Evolutionary conservation across 2,888 invertebrate genomes (phyloP).

Genomic region (Rhynchonema sp.): DNA sequence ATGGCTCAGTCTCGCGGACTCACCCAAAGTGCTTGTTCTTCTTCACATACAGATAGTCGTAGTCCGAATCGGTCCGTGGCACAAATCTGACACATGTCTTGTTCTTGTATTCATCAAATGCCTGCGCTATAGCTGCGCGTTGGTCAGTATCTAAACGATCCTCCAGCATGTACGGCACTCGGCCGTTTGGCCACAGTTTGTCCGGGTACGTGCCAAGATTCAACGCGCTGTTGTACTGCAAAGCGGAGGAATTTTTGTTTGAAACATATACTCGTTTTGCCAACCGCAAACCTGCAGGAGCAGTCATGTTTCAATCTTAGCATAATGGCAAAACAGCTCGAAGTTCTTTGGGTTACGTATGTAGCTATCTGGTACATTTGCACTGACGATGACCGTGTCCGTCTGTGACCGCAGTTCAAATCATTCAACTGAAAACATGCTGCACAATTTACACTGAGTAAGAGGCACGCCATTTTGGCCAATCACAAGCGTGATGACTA

Average conservation of each 20-base stretch:
- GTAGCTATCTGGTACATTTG: too few relatives aligned
- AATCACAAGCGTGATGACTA: too few relatives aligned
- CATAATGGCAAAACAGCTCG: too few relatives aligned
- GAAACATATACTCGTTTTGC: not conserved
- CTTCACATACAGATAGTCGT: conserved; percentile 41
- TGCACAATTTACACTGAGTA: not conserved
- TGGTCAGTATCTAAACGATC: conserved; percentile 24
- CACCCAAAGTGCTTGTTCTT: conserved; percentile 32
- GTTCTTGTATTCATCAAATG: conserved; percentile 42
- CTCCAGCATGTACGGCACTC: conserved; percentile 25
- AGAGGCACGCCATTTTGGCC: too few relatives aligned
- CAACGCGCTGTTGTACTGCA: conserved; percentile 24
- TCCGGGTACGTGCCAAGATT: conserved; percentile 26
- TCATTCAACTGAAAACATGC: not conserved
- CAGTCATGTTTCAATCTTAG: not conserved
- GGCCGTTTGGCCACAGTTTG: conserved; percentile 22
- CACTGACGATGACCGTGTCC: too few relatives aligned
- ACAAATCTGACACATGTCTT: conserved; percentile 46
- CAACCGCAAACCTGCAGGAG: too few relatives aligned
- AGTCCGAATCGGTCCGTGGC: conserved; percentile 33
- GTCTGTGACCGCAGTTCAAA: too few relatives aligned
- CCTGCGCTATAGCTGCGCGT: conserved; percentile 36
- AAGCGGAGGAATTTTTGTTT: conserved; percentile 1
- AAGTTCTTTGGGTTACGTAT: too few relatives aligned
- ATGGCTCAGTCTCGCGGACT: too few relatives aligned